A percentile compares a stretch with the other conserved stretches of the same genome.
These are phyloP conservation scores for Parambassis ranga DNA, from an alignment of 2,797 vertebrate genomes.

Conservation along the genomic window DNA sequence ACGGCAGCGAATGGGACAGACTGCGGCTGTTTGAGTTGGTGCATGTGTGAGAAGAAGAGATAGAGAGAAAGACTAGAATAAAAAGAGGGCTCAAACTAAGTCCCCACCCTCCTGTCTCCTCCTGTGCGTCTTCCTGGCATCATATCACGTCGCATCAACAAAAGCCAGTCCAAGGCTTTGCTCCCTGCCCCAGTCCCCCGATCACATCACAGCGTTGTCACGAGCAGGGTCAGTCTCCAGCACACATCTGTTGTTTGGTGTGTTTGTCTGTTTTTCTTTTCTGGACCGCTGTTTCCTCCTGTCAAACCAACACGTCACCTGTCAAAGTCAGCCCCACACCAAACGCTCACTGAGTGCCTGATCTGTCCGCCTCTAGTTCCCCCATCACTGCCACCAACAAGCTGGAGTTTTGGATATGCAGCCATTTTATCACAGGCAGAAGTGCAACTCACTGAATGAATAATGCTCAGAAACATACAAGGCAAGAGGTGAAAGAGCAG, in stretches of 20 bases:
- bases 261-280: slow-evolving; percentile 30
- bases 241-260: slow-evolving; percentile 59
- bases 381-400: slow-evolving; percentile 25
- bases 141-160: slow-evolving; percentile 47
- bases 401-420: slow-evolving; percentile 60
- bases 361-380: slow-evolving; percentile 30
- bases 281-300: slow-evolving; percentile 39
- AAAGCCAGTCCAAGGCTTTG: slow-evolving; percentile 39
- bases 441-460: neutral
- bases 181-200: slow-evolving; percentile 28
- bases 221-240: slow-evolving; percentile 51
- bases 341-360: slow-evolving; percentile 33
- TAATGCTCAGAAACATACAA: neutral
- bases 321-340: slow-evolving; percentile 47
- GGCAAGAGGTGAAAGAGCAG: neutral
- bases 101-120: neutral
- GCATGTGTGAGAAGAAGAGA: slow-evolving; percentile 48
- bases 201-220: slow-evolving; percentile 57
- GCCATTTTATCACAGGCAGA: slow-evolving; percentile 33
- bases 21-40: slow-evolving; percentile 34
- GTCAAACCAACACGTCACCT: slow-evolving; percentile 51
- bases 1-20: slow-evolving; percentile 39
- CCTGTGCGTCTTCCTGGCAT: slow-evolving; percentile 32
- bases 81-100: slow-evolving; percentile 41
- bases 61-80: slow-evolving; percentile 40